Evolutionary conservation across 2,113 vertebrate genomes (phyloP).

Genomic region (Microcebus tavaratra): DNA sequence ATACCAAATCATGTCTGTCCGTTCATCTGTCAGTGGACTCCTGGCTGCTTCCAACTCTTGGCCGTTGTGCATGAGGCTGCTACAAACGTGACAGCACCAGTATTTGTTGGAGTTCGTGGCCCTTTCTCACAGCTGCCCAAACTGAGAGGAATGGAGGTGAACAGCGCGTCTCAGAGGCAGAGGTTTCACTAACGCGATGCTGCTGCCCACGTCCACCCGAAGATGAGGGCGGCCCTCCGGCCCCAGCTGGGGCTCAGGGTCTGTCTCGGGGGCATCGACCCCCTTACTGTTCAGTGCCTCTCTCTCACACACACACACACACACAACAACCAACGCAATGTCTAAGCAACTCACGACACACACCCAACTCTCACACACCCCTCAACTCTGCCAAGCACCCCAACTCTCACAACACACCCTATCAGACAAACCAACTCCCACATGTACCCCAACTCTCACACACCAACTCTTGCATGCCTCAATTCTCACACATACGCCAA

Average conservation of each 20-base stretch:
- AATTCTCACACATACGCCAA: background rate
- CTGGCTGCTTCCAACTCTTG: background rate
- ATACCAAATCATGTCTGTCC: background rate
- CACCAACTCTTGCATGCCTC: no score
- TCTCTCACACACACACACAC: no score
- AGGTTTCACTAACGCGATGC: rapidly evolving
- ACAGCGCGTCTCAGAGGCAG: rapidly evolving
- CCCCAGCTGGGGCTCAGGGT: background rate
- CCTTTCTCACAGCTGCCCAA: background rate
- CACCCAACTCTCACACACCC: background rate
- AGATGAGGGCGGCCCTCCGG: background rate
- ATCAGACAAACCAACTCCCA: no score
- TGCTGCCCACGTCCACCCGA: background rate
- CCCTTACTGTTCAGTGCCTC: background rate
- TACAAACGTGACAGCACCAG: rapidly evolving
- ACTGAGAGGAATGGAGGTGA: background rate
- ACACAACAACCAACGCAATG: background rate
- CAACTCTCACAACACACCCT: no score
- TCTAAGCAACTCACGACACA: background rate
- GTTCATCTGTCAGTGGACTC: background rate
- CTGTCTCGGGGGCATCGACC: background rate
- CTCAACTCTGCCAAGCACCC: background rate
- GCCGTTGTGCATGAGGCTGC: background rate
- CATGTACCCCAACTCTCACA: background rate
- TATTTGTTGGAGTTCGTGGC: background rate